Conservation (phyloP, 2,888 invertebrate genomes). For the Dryobotodes eremita region DNA sequence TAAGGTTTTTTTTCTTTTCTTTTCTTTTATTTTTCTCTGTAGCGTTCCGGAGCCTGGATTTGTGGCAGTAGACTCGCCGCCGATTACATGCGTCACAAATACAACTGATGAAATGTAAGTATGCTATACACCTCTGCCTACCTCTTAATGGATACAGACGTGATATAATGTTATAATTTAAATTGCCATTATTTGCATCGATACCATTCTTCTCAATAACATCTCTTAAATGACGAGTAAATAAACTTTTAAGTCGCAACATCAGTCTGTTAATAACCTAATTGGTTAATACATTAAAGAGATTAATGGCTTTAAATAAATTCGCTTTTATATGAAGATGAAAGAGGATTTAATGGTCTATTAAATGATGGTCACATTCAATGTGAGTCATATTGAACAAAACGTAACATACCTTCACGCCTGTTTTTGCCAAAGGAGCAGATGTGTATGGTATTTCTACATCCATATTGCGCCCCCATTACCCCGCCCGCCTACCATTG, state of each 20-base stretch:
- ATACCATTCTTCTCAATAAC: background rate
- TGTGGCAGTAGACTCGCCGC: background rate
- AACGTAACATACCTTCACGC: background rate
- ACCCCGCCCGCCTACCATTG: too few species aligned
- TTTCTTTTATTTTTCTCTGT: too few species aligned
- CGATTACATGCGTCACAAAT: background rate
- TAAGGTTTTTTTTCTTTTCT: too few species aligned
- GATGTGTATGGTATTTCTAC: too few species aligned
- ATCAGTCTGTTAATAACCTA: slow-evolving; percentile 30
- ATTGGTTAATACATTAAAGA: slow-evolving; percentile 34
- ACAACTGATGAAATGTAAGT: background rate
- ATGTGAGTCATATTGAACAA: slow-evolving; percentile 11
- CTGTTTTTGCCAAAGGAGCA: background rate
- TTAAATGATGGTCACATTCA: slow-evolving; percentile 32
- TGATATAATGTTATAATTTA: background rate
- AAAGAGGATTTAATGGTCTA: slow-evolving; percentile 33
- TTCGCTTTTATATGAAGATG: slow-evolving; percentile 28
- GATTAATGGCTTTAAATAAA: slow-evolving; percentile 29
- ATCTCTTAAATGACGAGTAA: slow-evolving; percentile 15
- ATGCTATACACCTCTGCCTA: background rate
- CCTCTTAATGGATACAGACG: background rate
- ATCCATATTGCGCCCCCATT: too few species aligned
- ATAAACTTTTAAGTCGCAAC: slow-evolving; percentile 17
- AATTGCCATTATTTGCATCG: background rate
- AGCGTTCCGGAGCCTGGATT: background rate